These are phyloP conservation scores for Leguminivora glycinivorella DNA, from an alignment of 1,140 invertebrate species.

Conservation along the genomic window DNA sequence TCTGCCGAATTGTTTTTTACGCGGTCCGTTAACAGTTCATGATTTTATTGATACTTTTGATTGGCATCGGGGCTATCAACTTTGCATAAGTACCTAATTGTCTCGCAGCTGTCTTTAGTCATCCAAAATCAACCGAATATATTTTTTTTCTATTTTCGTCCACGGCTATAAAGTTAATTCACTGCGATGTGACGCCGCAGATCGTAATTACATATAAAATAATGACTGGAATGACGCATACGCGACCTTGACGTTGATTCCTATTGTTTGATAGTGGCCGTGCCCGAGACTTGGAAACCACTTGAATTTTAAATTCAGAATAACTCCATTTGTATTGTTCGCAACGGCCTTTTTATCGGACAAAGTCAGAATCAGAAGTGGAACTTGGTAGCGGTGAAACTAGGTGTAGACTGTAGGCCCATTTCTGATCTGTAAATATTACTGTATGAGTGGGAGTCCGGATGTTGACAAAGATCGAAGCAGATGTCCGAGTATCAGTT, in stretches of 20 bases:
- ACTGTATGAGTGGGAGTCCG: conserved; percentile 33
- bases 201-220: conserved; percentile 62
- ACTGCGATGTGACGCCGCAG: conserved; percentile 44
- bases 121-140: conserved; percentile 6
- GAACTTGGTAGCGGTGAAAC: not conserved
- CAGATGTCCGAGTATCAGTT: conserved; percentile 63
- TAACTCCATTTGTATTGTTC: conserved; percentile 39
- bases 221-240: conserved; percentile 62
- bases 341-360: conserved; percentile 25
- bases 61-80: conserved; percentile 11
- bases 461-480: conserved; percentile 57
- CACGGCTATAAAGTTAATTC: conserved; percentile 10
- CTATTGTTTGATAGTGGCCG: conserved; percentile 62
- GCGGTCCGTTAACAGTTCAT: not conserved
- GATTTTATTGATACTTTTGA: conserved; percentile 27
- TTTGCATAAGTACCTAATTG: conserved; percentile 23
- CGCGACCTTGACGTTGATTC: conserved; percentile 64
- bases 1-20: conserved; percentile 24
- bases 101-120: conserved; percentile 26
- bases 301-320: conserved; percentile 57
- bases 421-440: conserved; percentile 10
- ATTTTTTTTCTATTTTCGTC: conserved; percentile 26
- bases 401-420: not conserved
- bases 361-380: conserved; percentile 1
- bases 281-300: conserved; percentile 45